A percentile compares a stretch with the other conserved stretches of the same genome.
phyloP scores from a whole-genome alignment of 1,140 invertebrate species.

The Camponotus pennsylvanicus region DNA sequence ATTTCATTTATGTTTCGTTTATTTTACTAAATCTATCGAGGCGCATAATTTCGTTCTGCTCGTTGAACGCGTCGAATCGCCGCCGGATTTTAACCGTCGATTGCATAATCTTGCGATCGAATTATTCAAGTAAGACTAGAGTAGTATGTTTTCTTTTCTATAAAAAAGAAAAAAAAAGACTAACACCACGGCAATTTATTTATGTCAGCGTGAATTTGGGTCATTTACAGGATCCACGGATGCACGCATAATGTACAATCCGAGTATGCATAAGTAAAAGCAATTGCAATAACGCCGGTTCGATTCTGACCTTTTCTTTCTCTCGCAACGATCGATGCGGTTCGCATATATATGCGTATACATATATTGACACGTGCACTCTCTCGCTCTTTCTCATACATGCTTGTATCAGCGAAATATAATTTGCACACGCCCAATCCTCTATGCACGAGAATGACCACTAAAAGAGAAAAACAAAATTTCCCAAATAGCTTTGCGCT shows the following conservation, averaged over 20 bases:
- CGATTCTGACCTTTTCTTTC: slow-evolving; percentile 62
- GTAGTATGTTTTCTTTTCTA: neutral
- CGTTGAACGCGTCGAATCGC: slow-evolving; percentile 9
- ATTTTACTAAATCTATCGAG: slow-evolving; percentile 42
- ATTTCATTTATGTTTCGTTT: slow-evolving; percentile 33
- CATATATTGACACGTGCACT: slow-evolving; percentile 15
- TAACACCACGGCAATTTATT: neutral
- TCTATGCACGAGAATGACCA: slow-evolving; percentile 26
- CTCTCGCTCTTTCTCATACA: slow-evolving; percentile 14
- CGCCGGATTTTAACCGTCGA: neutral
- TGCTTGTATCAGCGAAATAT: slow-evolving; percentile 47
- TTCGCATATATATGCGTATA: slow-evolving; percentile 11
- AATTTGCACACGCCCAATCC: slow-evolving; percentile 50
- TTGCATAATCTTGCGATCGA: slow-evolving; percentile 2
- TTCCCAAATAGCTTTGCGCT: slow-evolving; percentile 39
- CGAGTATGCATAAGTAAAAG: slow-evolving; percentile 56
- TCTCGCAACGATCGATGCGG: slow-evolving; percentile 50
- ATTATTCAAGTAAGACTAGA: neutral
- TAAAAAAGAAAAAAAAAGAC: neutral
- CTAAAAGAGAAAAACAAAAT: slow-evolving; percentile 31
- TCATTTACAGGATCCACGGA: slow-evolving; percentile 1
- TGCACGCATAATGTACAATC: slow-evolving; percentile 8
- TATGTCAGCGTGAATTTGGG: slow-evolving; percentile 10
- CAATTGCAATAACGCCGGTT: slow-evolving; percentile 53
- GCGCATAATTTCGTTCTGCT: slow-evolving; percentile 32